Conservation (phyloP, 1,140 invertebrate species). For the Ditylenchus dipsaci region DNA sequence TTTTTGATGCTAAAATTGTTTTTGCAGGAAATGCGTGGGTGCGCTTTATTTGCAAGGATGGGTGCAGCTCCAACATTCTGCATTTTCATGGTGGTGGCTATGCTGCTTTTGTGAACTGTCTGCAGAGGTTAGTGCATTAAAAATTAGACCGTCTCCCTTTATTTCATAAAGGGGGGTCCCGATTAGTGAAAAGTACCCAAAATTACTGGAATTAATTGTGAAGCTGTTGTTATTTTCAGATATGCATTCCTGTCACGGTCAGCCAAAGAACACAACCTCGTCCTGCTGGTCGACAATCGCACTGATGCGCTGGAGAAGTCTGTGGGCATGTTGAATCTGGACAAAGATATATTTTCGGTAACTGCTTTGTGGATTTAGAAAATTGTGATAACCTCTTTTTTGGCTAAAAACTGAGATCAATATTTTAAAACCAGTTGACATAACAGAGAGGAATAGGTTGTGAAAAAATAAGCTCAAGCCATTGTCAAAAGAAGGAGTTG, state of each 20-base stretch:
- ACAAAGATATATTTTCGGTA: constrained; percentile 42
- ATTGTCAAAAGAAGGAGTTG: too few species aligned
- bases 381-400: too few species aligned
- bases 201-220: constrained; percentile 1
- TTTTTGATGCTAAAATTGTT: constrained; percentile 3
- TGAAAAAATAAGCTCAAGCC: too few species aligned
- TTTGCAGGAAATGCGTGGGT: constrained; percentile 25
- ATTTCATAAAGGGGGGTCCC: too few species aligned
- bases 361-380: neutral
- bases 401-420: too few species aligned
- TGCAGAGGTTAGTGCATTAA: constrained; percentile 34
- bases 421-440: too few species aligned
- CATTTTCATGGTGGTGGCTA: constrained; percentile 46
- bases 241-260: constrained; percentile 35
- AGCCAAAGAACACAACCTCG: constrained; percentile 42
- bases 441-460: too few species aligned
- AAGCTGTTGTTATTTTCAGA: constrained; percentile 5
- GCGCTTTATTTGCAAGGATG: constrained; percentile 46
- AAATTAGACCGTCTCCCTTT: too few species aligned
- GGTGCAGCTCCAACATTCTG: constrained; percentile 29
- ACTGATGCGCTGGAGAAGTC: constrained; percentile 44
- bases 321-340: constrained; percentile 44
- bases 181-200: constrained; percentile 17
- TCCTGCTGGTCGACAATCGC: constrained; percentile 36
- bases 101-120: constrained; percentile 30